phyloP scores from a whole-genome alignment of 2,888 invertebrate species.

The Lasioglossum calceatum region DNA sequence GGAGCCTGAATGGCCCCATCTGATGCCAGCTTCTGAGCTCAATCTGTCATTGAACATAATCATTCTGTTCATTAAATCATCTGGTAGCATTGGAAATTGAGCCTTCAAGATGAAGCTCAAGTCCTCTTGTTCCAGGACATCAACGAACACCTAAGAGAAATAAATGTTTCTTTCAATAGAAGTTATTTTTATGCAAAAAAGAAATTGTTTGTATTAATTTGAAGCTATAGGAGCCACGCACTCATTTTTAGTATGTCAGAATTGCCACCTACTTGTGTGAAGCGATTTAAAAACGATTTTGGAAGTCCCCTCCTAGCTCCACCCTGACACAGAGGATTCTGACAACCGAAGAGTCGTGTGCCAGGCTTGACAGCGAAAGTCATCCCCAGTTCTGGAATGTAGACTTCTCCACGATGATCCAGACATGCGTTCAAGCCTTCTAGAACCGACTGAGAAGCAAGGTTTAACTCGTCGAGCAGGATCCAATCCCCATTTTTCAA shows the following conservation, averaged over 20 bases:
- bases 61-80: slow-evolving; percentile 88
- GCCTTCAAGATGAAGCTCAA: slow-evolving; percentile 87
- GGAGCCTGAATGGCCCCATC: slow-evolving; percentile 92
- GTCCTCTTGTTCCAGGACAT: slow-evolving; percentile 83
- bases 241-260: not conserved
- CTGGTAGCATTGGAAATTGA: slow-evolving; percentile 88
- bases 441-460: slow-evolving; percentile 98
- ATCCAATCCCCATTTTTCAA: slow-evolving; percentile 98
- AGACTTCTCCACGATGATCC: slow-evolving; percentile 98
- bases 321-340: slow-evolving; percentile 98
- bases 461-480: slow-evolving; percentile 97
- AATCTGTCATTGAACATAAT: slow-evolving; percentile 91
- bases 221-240: not conserved
- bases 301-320: slow-evolving; percentile 98
- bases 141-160: slow-evolving; percentile 86
- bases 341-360: slow-evolving; percentile 97
- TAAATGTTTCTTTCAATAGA: not conserved
- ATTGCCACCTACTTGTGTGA: slow-evolving; percentile 91
- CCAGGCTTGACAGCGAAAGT: slow-evolving; percentile 91
- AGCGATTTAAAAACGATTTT: slow-evolving; percentile 98
- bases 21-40: slow-evolving; percentile 87
- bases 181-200: not conserved
- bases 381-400: slow-evolving; percentile 96
- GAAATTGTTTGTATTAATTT: not conserved
- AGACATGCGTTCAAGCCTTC: slow-evolving; percentile 99